phyloP scores from a whole-genome alignment of 1,140 invertebrate genomes.

The Drosophila sturtevanti region DNA sequence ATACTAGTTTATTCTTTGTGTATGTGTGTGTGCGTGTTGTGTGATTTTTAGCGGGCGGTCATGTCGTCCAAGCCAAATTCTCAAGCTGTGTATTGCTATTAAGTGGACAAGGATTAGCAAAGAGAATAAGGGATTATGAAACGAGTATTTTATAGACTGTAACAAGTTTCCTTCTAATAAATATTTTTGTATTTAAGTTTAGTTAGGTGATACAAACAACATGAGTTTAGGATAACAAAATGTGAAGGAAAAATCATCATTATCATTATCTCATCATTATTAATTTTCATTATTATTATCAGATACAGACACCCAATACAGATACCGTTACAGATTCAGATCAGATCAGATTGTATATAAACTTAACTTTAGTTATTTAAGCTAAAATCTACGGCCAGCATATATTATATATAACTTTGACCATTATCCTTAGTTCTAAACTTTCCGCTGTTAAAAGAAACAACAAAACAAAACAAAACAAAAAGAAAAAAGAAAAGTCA shows the following conservation, averaged over 20 bases:
- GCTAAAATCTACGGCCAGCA: conserved; percentile 2
- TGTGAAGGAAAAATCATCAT: conserved; percentile 22
- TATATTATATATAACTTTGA: background rate
- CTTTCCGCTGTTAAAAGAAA: conserved; percentile 36
- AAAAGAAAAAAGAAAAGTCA: background rate
- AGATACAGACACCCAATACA: background rate
- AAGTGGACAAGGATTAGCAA: background rate
- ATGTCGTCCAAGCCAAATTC: conserved; percentile 18
- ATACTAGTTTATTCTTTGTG: background rate
- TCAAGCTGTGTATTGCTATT: conserved; percentile 1
- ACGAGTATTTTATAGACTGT: conserved; percentile 77
- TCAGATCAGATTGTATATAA: conserved; percentile 16
- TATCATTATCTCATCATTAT: background rate
- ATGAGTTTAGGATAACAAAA: conserved; percentile 60
- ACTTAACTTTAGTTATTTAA: conserved; percentile 26
- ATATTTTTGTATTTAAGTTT: conserved; percentile 46
- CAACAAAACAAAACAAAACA: background rate
- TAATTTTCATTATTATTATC: background rate
- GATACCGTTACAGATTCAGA: background rate
- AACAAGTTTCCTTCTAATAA: conserved; percentile 72
- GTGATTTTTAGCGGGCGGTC: conserved; percentile 56
- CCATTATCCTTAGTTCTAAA: conserved; percentile 9
- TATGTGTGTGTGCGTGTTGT: conserved; percentile 35
- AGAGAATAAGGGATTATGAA: conserved; percentile 19
- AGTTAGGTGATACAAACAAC: conserved; percentile 47